These are phyloP conservation scores for Macrotrachela quadricornifera DNA, from an alignment of 1,140 invertebrate genomes.

Conservation along the genomic window DNA sequence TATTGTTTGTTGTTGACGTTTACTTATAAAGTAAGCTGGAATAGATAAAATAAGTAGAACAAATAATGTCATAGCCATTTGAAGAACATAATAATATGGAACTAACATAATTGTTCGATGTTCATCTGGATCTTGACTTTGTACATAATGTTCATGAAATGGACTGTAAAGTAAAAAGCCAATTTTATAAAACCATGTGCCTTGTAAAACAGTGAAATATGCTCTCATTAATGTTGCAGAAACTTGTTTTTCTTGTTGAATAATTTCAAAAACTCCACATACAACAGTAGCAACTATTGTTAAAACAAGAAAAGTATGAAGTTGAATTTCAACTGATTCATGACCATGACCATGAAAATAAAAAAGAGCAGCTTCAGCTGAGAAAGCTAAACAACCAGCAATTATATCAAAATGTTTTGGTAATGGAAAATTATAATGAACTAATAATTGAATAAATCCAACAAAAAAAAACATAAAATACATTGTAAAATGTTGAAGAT, in stretches of 20 bases:
- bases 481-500: slow-evolving; percentile 35
- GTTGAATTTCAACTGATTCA: slow-evolving; percentile 27
- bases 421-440: slow-evolving; percentile 20
- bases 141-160: too few species aligned
- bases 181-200: slow-evolving; percentile 29
- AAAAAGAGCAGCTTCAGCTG: slow-evolving; percentile 32
- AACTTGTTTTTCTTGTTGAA: slow-evolving; percentile 23
- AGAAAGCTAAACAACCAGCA: slow-evolving; percentile 22
- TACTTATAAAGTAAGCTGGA: too few species aligned
- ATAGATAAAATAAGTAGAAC: too few species aligned
- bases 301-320: slow-evolving; percentile 33
- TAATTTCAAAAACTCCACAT: slow-evolving; percentile 25
- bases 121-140: too few species aligned
- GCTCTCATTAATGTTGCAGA: slow-evolving; percentile 20
- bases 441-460: slow-evolving; percentile 25
- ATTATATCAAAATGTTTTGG: slow-evolving; percentile 28
- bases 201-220: slow-evolving; percentile 31
- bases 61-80: too few species aligned
- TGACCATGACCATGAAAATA: slow-evolving; percentile 33
- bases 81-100: too few species aligned
- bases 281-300: slow-evolving; percentile 18
- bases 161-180: slow-evolving; percentile 16
- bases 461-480: slow-evolving; percentile 31
- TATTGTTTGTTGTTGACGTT: too few species aligned
- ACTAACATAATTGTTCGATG: too few species aligned